Conservation (phyloP, 2,113 vertebrate genomes). For the Dasyornis broadbenti region DNA sequence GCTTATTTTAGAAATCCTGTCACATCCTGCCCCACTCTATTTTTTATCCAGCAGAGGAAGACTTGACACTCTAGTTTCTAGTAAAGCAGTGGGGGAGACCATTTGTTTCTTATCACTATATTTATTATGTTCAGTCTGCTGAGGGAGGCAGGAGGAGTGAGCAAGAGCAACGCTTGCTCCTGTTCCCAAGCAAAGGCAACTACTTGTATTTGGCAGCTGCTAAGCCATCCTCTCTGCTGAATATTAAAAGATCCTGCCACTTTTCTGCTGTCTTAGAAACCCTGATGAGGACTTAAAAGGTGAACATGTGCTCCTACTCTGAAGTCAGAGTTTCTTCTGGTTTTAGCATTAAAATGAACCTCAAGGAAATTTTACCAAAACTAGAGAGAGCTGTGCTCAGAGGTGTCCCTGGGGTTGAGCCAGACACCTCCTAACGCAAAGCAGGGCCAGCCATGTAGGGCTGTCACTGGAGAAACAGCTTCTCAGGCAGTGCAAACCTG, state of each 20-base stretch:
- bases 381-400: background rate
- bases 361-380: background rate
- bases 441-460: background rate
- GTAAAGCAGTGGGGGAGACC: constrained; percentile 23
- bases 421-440: background rate
- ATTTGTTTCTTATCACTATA: constrained; percentile 59
- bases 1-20: constrained; percentile 43
- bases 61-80: constrained; percentile 43
- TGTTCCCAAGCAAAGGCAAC: background rate
- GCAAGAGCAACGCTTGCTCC: background rate
- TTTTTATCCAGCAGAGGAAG: constrained; percentile 38
- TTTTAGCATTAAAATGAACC: background rate
- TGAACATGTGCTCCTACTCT: background rate
- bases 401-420: background rate
- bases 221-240: background rate
- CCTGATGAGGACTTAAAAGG: background rate
- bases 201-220: background rate
- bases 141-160: background rate
- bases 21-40: constrained; percentile 46
- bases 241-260: background rate
- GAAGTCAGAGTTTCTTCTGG: background rate
- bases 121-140: constrained; percentile 36
- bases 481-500: background rate
- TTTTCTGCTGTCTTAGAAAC: background rate
- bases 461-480: background rate